phyloP scores from a whole-genome alignment of 1,140 invertebrate genomes.

The Sitodiplosis mosellana region DNA sequence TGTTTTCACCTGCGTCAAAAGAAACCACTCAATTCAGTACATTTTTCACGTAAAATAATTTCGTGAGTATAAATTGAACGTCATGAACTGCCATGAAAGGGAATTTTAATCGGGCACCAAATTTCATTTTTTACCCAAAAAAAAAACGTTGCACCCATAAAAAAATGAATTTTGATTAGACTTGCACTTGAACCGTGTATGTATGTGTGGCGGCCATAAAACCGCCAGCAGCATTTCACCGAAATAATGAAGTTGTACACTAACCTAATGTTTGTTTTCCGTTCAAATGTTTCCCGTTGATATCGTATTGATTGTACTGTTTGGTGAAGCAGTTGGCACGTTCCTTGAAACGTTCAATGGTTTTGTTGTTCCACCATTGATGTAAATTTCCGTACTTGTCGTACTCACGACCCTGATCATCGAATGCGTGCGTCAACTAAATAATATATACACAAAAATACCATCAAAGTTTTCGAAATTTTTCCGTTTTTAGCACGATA shows the following conservation, averaged over 20 bases:
- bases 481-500: no score
- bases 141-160: no score
- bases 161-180: no score
- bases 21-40: no score
- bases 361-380: slow-evolving; percentile 95
- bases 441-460: not conserved
- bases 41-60: no score
- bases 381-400: slow-evolving; percentile 87
- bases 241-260: slow-evolving; percentile 5
- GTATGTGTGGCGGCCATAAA: not conserved
- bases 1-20: slow-evolving; percentile 74
- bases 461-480: not conserved
- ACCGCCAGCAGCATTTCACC: not conserved
- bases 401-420: slow-evolving; percentile 85
- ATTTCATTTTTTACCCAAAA: no score
- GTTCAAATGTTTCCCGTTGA: slow-evolving; percentile 48
- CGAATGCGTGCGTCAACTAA: slow-evolving; percentile 79
- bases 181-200: not conserved
- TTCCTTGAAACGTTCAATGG: slow-evolving; percentile 74
- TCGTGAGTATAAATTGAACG: no score
- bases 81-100: no score
- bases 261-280: slow-evolving; percentile 56
- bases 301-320: slow-evolving; percentile 64
- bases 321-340: slow-evolving; percentile 79
- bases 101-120: no score